Evolutionary conservation across 2,888 invertebrate genomes (phyloP).

Genomic region (Cheilosia impressa): DNA sequence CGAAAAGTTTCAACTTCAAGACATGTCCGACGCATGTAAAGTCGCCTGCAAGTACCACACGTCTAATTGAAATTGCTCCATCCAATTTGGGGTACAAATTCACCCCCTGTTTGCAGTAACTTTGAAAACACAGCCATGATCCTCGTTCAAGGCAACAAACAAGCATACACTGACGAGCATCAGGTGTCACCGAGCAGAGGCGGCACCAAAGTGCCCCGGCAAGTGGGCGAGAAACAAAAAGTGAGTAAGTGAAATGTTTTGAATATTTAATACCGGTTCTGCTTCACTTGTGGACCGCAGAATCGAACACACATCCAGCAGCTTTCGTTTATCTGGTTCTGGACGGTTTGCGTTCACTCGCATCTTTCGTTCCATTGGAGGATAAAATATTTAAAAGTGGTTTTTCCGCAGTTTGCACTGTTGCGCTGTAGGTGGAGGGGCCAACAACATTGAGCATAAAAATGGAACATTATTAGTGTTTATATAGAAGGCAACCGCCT

Average conservation of each 20-base stretch:
- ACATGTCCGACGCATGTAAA: neutral
- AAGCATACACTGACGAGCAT: slow-evolving; percentile 22
- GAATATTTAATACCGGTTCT: slow-evolving; percentile 59
- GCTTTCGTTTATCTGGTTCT: neutral
- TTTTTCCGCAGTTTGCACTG: neutral
- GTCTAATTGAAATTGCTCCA: neutral
- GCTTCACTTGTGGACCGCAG: slow-evolving; percentile 29
- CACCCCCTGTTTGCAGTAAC: neutral
- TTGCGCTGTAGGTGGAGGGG: slow-evolving; percentile 24
- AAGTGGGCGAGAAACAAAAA: slow-evolving; percentile 26
- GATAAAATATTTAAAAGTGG: slow-evolving; percentile 38
- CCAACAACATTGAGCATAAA: slow-evolving; percentile 68
- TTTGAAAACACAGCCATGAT: slow-evolving; percentile 34
- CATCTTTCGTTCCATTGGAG: slow-evolving; percentile 4
- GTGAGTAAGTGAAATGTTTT: slow-evolving; percentile 61
- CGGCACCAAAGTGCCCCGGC: neutral
- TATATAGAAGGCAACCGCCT: slow-evolving; percentile 32
- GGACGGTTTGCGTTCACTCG: neutral
- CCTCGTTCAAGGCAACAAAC: slow-evolving; percentile 33
- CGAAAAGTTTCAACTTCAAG: slow-evolving; percentile 1
- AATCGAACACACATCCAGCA: slow-evolving; percentile 9
- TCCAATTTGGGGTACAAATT: slow-evolving; percentile 1
- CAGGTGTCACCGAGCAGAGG: slow-evolving; percentile 40
- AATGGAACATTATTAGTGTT: slow-evolving; percentile 59
- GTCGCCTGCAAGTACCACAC: neutral